These are phyloP conservation scores for Arion vulgaris DNA, from an alignment of 1,140 invertebrate species.

Conservation along the genomic window DNA sequence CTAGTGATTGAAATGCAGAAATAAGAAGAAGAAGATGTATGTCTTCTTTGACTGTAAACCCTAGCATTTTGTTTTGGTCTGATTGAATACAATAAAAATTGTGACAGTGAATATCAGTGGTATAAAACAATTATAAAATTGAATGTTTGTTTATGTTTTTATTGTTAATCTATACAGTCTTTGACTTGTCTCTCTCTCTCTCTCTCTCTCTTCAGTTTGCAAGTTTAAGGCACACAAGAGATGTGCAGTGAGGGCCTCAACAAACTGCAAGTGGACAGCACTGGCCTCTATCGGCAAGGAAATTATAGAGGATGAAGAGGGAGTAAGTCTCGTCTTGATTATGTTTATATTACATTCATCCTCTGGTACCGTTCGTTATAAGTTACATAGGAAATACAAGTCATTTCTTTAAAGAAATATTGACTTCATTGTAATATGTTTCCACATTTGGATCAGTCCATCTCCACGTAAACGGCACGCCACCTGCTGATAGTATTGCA, in stretches of 20 bases:
- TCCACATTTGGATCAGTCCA: too few species aligned
- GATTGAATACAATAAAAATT: not conserved
- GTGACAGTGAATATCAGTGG: not conserved
- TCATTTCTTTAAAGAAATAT: too few species aligned
- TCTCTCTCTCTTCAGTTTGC: slow-evolving; percentile 79
- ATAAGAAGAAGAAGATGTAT: too few species aligned
- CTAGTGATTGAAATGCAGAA: too few species aligned
- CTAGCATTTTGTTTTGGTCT: too few species aligned
- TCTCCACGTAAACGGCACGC: too few species aligned
- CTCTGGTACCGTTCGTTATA: too few species aligned
- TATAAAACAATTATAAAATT: not conserved
- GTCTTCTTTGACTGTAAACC: too few species aligned
- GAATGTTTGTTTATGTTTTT: not conserved
- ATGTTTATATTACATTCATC: too few species aligned
- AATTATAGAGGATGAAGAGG: slow-evolving; percentile 93
- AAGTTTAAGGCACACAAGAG: slow-evolving; percentile 97
- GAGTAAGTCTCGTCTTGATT: slow-evolving; percentile 76
- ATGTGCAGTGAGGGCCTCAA: slow-evolving; percentile 90
- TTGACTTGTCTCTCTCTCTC: not conserved
- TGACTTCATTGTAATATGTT: too few species aligned
- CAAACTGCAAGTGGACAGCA: slow-evolving; percentile 98
- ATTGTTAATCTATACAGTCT: not conserved
- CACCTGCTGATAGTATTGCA: too few species aligned
- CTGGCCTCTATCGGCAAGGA: slow-evolving; percentile 92
- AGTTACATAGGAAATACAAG: too few species aligned